Conservation (phyloP, 2,888 invertebrate genomes). For the Melinaea marsaeus region DNA sequence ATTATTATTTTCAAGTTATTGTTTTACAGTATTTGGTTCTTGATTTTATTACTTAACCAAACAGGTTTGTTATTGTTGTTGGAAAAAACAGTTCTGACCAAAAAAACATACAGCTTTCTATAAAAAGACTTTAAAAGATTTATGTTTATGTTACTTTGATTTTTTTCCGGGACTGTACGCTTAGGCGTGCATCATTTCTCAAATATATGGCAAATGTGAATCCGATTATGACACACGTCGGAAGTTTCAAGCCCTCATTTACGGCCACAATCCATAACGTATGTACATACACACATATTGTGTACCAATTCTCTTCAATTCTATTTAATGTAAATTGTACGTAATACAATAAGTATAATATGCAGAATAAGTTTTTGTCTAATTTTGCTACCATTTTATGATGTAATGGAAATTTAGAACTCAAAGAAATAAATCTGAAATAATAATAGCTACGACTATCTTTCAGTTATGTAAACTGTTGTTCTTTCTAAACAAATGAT, state of each 20-base stretch:
- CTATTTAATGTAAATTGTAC: too few relatives aligned
- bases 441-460: too few relatives aligned
- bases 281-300: neutral
- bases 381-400: too few relatives aligned
- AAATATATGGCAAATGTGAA: slow-evolving; percentile 17
- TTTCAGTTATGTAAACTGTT: too few relatives aligned
- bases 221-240: slow-evolving; percentile 18
- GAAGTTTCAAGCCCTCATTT: slow-evolving; percentile 16
- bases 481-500: too few relatives aligned
- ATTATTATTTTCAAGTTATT: too few relatives aligned
- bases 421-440: too few relatives aligned
- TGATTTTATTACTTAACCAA: neutral
- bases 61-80: neutral
- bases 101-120: neutral
- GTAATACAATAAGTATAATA: too few relatives aligned
- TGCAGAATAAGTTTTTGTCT: too few relatives aligned
- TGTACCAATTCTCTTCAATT: too few relatives aligned
- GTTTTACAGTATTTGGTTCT: too few relatives aligned
- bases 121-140: slow-evolving; percentile 8
- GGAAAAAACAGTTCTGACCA: neutral
- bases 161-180: neutral
- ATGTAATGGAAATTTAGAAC: too few relatives aligned
- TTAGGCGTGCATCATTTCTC: slow-evolving; percentile 13
- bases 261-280: neutral
- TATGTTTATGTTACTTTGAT: slow-evolving; percentile 15